Evolutionary conservation across 2,113 vertebrate species (phyloP).

Genomic region (Pedionomus torquatus): DNA sequence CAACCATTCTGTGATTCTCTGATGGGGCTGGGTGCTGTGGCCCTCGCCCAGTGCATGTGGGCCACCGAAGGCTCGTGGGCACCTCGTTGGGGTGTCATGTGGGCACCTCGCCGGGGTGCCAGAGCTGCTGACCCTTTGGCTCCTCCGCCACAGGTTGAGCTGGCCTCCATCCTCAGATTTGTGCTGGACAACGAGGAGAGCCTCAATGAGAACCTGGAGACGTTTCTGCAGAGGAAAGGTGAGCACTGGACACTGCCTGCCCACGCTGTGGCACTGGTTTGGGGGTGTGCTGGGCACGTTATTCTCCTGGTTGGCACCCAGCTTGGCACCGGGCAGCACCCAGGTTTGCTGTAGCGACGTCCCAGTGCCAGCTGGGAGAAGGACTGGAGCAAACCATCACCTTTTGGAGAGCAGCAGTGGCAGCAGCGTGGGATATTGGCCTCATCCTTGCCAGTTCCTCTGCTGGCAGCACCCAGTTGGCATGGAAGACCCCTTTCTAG

Average conservation of each 20-base stretch:
- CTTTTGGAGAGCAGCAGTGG: background rate
- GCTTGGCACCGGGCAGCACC: background rate
- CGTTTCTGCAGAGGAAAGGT: conserved; percentile 82
- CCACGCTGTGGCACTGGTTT: background rate
- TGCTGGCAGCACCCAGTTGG: background rate
- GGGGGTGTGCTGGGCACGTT: accelerated
- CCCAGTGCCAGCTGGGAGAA: background rate
- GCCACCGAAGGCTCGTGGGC: background rate
- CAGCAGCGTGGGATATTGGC: background rate
- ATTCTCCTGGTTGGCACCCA: background rate
- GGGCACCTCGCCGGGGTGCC: background rate
- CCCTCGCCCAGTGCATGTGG: background rate
- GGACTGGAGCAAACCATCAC: background rate
- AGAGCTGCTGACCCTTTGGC: background rate
- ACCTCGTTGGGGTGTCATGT: too few relatives aligned
- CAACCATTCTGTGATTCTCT: too few relatives aligned
- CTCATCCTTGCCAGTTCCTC: accelerated
- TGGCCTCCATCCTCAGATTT: conserved; percentile 81
- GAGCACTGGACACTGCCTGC: background rate
- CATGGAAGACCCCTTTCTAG: background rate
- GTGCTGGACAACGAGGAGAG: conserved; percentile 84
- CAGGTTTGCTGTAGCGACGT: background rate
- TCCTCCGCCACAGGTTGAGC: conserved; percentile 75
- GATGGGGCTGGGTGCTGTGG: background rate
- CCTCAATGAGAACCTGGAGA: conserved; percentile 79